phyloP scores from a whole-genome alignment of 1,140 invertebrate genomes.

The Arion vulgaris region DNA sequence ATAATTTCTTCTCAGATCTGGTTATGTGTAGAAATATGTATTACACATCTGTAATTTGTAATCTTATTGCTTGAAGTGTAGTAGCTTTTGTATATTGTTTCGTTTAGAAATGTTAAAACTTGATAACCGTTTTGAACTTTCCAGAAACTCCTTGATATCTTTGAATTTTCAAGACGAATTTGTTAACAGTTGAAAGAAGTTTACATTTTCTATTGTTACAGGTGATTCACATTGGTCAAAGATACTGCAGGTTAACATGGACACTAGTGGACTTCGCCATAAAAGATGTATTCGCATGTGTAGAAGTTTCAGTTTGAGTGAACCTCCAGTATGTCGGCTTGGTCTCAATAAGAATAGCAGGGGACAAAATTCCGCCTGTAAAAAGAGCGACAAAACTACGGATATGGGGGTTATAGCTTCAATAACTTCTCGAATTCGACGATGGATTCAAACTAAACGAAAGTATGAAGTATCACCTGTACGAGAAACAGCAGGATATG shows the following conservation, averaged over 20 bases:
- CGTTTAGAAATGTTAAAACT: too few species aligned
- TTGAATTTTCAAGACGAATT: too few species aligned
- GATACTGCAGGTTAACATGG: constrained; percentile 23
- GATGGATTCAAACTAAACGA: constrained; percentile 24
- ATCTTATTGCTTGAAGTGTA: too few species aligned
- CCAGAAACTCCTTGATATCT: too few species aligned
- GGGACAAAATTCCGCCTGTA: not conserved
- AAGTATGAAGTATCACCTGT: constrained; percentile 25
- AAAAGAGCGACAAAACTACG: not conserved
- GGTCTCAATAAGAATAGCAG: not conserved
- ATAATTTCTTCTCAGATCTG: too few species aligned
- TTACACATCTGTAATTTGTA: too few species aligned
- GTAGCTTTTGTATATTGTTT: too few species aligned
- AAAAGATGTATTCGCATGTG: constrained; percentile 23
- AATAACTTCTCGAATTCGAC: not conserved
- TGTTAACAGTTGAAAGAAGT: too few species aligned
- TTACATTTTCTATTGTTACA: too few species aligned
- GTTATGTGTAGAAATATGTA: too few species aligned
- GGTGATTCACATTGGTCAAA: constrained; percentile 36
- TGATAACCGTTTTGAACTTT: too few species aligned
- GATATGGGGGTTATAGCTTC: not conserved
- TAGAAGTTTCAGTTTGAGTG: not conserved
- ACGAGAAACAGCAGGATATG: not conserved
- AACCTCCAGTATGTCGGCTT: not conserved
- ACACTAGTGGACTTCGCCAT: not conserved